Conservation (phyloP, 2,113 vertebrate species). For the Nannobrachium achirus region DNA sequence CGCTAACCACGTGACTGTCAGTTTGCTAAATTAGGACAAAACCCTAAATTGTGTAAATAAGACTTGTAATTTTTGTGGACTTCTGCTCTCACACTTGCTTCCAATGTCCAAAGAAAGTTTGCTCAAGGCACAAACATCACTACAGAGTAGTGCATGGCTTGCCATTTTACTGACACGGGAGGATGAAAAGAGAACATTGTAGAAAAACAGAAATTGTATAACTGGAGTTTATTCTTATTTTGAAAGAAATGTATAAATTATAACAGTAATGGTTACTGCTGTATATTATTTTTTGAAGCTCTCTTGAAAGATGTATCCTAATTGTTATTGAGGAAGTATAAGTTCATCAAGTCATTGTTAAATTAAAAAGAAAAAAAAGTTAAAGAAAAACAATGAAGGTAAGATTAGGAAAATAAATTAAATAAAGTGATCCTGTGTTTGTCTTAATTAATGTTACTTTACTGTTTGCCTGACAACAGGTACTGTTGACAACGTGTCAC, state of each 20-base stretch:
- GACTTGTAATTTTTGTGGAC: constrained; percentile 59
- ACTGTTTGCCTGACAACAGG: too few relatives aligned
- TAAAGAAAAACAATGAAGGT: constrained; percentile 73
- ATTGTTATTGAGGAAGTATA: constrained; percentile 75
- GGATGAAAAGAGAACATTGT: constrained; percentile 65
- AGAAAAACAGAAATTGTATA: constrained; percentile 75
- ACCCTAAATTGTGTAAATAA: constrained; percentile 70
- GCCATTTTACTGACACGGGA: constrained; percentile 60
- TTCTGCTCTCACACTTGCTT: constrained; percentile 61
- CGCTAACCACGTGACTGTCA: constrained; percentile 65
- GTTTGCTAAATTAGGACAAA: constrained; percentile 65
- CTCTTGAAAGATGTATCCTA: constrained; percentile 72
- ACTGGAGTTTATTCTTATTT: constrained; percentile 79
- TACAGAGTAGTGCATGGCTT: constrained; percentile 69
- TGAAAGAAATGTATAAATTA: constrained; percentile 82
- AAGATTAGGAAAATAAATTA: constrained; percentile 80
- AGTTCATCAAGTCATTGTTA: constrained; percentile 75
- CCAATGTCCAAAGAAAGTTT: constrained; percentile 76
- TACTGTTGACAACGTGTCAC: too few relatives aligned
- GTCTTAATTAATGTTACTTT: too few relatives aligned
- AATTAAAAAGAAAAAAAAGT: constrained; percentile 70
- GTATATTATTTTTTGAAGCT: constrained; percentile 79
- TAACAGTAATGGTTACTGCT: constrained; percentile 82
- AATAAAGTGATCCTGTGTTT: constrained; percentile 60
- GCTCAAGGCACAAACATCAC: constrained; percentile 65